Base-by-base conservation (phyloP, 2,888 invertebrate genomes). In the Eristalinus aeneus region DNA sequence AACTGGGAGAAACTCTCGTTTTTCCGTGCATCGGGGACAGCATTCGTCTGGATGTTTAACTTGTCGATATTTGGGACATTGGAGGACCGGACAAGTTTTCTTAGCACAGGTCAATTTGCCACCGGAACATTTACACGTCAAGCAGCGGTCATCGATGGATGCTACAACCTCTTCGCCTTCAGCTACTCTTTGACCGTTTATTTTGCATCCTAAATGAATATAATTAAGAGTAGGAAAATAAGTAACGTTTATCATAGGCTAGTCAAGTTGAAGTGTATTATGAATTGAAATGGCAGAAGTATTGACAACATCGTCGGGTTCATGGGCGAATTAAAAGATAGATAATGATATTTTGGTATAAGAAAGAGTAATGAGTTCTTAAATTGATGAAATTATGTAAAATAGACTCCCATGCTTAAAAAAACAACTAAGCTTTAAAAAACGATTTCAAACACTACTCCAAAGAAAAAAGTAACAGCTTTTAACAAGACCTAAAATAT, bases 31-130 rank as follows among this genome's bases (percentile, higher is more conserved):
- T 36, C 91, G 90, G 1, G 93, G 93, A 91, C 98, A 98, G 92
- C 98, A 98, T 89, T 97, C 96, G 3, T 97, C 97, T 0, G 95
- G 94, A 32, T 95, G 94, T 73, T 95, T 95, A 80, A 94, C 93
- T 90, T 97, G 96, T 88, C 95, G 94, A 11, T 94, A 93, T 0
- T 93, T 92, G 6, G 96, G 95, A 91, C 98, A 98, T 88, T 97
- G 97, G 39, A 98, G 93, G 8, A 98, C 97, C 0, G 98, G 97
- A 89, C 98, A 98, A 0, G 97, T 97, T 82, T 95, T 95, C 90
- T 97, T 97, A 56, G 95, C 94, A 91, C 98, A 98, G 16, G 95
- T 95, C 89, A 98, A 92, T 72, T 94, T 94, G 12, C 95, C 95
- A 89, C 94, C 94, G 88, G 94, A 94, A 91, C 97, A 98, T 58